A percentile compares a stretch with the other conserved stretches of the same genome.
Conservation (phyloP, 2,113 vertebrate species). For the Callopanchax toddi region DNA sequence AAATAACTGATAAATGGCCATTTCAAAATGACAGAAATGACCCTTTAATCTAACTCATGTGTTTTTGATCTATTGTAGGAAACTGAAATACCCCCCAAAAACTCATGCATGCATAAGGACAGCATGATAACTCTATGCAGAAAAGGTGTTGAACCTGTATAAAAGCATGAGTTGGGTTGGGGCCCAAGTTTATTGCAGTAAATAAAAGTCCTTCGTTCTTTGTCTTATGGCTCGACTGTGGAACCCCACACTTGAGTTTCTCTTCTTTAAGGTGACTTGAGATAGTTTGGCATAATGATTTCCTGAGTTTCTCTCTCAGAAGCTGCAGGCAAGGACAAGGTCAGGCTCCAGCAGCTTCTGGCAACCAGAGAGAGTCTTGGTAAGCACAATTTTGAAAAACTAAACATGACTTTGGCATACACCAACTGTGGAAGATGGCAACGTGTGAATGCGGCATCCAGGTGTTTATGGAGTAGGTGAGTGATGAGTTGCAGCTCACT, state of each 20-base stretch:
- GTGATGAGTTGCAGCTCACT: not conserved
- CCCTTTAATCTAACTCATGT: no score
- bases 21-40: no score
- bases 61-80: no score
- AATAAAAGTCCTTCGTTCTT: no score
- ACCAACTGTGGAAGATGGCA: not conserved
- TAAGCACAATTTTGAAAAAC: not conserved
- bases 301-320: not conserved
- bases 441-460: not conserved
- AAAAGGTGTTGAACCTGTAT: no score
- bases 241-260: not conserved
- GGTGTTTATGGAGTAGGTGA: not conserved
- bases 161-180: no score
- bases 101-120: no score
- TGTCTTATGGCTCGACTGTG: no score
- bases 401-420: not conserved
- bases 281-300: not conserved
- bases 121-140: no score
- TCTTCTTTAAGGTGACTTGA: not conserved
- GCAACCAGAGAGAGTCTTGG: not conserved
- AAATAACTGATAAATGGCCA: no score
- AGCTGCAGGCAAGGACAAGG: not conserved
- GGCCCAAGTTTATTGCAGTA: no score
- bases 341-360: not conserved
- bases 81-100: no score